Evolutionary conservation across 2,113 vertebrate genomes (phyloP).

Genomic region (Azemiops feae): DNA sequence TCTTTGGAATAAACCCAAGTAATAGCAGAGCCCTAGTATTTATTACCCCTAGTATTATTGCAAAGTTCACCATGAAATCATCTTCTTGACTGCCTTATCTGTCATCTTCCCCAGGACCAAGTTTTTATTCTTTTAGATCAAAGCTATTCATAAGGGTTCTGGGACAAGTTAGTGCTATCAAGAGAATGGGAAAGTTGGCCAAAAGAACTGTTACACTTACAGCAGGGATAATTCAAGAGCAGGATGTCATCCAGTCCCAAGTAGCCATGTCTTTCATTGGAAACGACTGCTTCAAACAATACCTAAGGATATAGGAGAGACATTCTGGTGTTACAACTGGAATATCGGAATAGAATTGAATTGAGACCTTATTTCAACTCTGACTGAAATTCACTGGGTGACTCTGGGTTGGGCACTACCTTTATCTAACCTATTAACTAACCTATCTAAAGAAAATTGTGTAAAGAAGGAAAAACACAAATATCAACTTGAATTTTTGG

Average conservation of each 20-base stretch:
- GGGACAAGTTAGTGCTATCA: too few species aligned
- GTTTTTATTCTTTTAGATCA: neutral
- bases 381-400: neutral
- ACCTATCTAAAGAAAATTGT: neutral
- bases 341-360: neutral
- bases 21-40: neutral
- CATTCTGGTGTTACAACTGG: neutral
- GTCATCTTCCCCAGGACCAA: neutral
- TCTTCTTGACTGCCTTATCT: neutral
- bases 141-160: neutral
- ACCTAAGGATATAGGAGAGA: conserved; percentile 72
- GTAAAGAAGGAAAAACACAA: neutral
- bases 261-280: conserved; percentile 84
- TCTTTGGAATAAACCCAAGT: neutral
- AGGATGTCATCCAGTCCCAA: conserved; percentile 94
- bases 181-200: neutral
- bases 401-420: neutral
- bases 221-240: conserved; percentile 93
- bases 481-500: neutral
- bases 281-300: conserved; percentile 90
- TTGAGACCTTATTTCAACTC: neutral
- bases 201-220: conserved; percentile 75
- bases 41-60: neutral
- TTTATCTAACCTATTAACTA: neutral
- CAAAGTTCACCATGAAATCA: neutral